Percentiles rank a stretch among this genome's conserved stretches.
Conservation (phyloP, 2,797 vertebrate species). For the Sciurus carolinensis region DNA sequence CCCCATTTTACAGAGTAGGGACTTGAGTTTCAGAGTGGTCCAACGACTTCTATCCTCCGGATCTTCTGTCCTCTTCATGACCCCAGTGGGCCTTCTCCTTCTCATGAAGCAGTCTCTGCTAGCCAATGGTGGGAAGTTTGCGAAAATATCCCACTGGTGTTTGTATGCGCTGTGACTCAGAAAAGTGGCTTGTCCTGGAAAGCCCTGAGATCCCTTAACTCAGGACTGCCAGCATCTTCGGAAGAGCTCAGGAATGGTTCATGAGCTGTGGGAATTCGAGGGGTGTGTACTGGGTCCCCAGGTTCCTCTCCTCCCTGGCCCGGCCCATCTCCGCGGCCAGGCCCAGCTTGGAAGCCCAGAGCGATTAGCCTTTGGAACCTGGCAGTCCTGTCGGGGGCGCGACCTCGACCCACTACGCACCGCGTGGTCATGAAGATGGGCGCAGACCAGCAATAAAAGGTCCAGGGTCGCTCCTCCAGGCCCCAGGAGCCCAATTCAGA, state of each 20-base stretch:
- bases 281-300: not conserved
- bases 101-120: not conserved
- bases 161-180: not conserved
- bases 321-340: not conserved
- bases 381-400: not conserved
- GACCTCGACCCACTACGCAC: not conserved
- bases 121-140: not conserved
- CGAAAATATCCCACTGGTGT: not conserved
- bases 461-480: not conserved
- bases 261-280: accelerated
- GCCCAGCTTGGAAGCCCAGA: not conserved
- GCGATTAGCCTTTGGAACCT: not conserved
- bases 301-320: not conserved
- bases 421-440: not conserved
- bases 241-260: not conserved
- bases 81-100: not conserved
- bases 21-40: not conserved
- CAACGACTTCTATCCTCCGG: not conserved
- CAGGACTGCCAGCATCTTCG: not conserved
- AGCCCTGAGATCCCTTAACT: not conserved
- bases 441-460: accelerated
- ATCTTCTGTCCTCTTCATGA: not conserved
- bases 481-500: not conserved
- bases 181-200: not conserved
- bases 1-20: constrained; percentile 41